Evolutionary conservation across 2,797 vertebrate species (phyloP), one percentile per base, ranked within the genome.

Genomic region (Phrynocephalus forsythii): DNA sequence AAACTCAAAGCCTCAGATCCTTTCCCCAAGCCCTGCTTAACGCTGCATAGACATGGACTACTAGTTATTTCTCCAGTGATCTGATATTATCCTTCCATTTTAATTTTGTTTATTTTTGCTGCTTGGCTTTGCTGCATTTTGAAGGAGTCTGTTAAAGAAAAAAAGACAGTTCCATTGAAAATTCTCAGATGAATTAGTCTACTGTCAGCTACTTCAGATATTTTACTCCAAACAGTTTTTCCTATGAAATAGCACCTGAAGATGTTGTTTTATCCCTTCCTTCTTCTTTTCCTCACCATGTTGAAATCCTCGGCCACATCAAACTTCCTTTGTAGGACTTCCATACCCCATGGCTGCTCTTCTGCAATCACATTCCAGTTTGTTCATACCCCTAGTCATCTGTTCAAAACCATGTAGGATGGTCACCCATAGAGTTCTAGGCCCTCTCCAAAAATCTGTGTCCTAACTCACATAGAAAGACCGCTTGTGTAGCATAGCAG

Each of bases 141-240:
- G 48, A 50, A 52, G 15, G 6, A 60, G 9, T 22, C 38, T 18
- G 28, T 44, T 82, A 50, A 50, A 33, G 66, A 63, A 63, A 60
- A 73, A 60, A 22, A 60, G 1, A 77, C 79, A 69, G 44, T 71
- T 56, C n/a, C 56, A 33, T 67, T 83, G 67, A 79, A 56, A 83
- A 86, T 83, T 79, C 52, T 86, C 52, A 83, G 38, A 73, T 79
- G 24, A n/a, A 67, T 78, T n/a, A 30, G 3, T 69, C 76, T 75
- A 30, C 30, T 68, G 44, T 67, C 18, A 15, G 71, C 38, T 83
- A 73, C 50, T 73, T 33, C 77, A 83, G 48, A 83, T 38, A 38
- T 67, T 86, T 86, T 18, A 20, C 15, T 67, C 82, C 76, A n/a
- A n/a, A 67, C 18, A 13, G 18, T 73, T 60, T 20, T 52, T 48